A percentile compares a stretch with the other conserved stretches of the same genome.
These are phyloP conservation scores for Anthonomus grandis DNA, from an alignment of 1,140 invertebrate species.

Conservation along the genomic window DNA sequence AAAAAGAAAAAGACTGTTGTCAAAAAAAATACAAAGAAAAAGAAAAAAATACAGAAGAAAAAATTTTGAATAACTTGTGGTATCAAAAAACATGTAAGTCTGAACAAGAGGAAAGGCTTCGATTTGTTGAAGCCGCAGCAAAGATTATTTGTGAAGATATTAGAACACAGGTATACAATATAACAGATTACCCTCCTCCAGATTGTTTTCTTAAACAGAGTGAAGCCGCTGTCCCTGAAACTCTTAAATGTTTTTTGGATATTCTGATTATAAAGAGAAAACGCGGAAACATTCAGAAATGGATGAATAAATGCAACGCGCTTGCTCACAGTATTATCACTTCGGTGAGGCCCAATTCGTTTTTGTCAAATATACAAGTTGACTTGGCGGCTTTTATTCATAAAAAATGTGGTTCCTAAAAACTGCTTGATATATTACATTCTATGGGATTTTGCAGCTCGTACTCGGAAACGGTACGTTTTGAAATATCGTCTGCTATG, in stretches of 20 bases:
- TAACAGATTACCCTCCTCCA: not conserved
- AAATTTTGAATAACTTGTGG: not conserved
- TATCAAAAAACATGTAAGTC: not conserved
- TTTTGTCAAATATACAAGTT: not conserved
- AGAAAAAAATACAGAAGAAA: no score
- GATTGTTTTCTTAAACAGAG: not conserved
- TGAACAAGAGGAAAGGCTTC: not conserved
- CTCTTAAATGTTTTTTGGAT: not conserved
- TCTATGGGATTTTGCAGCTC: constrained; percentile 32
- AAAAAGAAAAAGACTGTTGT: not conserved
- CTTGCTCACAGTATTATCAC: constrained; percentile 8
- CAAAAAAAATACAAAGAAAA: not conserved
- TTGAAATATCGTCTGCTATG: constrained; percentile 30
- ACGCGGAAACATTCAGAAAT: not conserved
- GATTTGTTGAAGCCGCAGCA: not conserved
- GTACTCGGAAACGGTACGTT: constrained; percentile 26
- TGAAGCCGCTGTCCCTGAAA: not conserved
- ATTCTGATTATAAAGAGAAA: not conserved
- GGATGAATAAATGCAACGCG: not conserved
- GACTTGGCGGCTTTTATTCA: not conserved
- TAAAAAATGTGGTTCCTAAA: constrained; percentile 15
- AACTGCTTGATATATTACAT: constrained; percentile 11
- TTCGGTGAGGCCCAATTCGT: constrained; percentile 4
- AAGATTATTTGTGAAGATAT: not conserved
- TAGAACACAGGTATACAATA: not conserved